Base-by-base conservation (phyloP, 2,113 vertebrate species). In the Crocuta crocuta region DNA sequence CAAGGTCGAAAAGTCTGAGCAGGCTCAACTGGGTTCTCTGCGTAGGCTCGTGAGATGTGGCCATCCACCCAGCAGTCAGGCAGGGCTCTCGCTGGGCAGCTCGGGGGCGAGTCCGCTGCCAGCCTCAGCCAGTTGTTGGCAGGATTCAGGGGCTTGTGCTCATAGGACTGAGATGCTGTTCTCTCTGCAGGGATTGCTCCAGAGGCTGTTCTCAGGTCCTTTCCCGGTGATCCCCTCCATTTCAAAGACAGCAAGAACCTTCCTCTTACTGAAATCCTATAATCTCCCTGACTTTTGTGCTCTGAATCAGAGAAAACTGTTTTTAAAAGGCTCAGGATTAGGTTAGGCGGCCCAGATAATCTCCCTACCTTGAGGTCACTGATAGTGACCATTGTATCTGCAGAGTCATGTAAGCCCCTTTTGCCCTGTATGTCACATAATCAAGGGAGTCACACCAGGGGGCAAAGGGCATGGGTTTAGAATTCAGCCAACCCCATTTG, bases 1-100 rank as follows among this genome's bases (percentile, higher is more conserved):
- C 17, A 0, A 6, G 7, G 39, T 74, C 48, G 53, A 5, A 10
- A 63, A 84, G 35, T n/a, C 26, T 21, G 0, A 50, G 12, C 45
- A 82, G 86, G 31, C n/a, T 93, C 73, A 31, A 2, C 12, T 11
- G 65, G 58, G 15, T 58, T 53, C 58, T 82, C 61, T 28, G 28
- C 2, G 2, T 58, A 10, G 53, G 21, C 4, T 58, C 35, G 78
- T 50, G 26, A 11, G 0, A 28, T 61, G 33, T 39, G 26, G 26
- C 43, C 39, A 2, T 28, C 50, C 5, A 55, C 3, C n/a, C 26
- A 4, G 9, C 10, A 0, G 5, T 10, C 39, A 21, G 53, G 7
- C 31, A 23, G 16, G 12, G 5, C 76, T 68, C 10, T 58, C 68
- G 21, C 19, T 53, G 24, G 7, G 28, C 3, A 9, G n/a, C 45